Evolutionary conservation across 1,140 invertebrate species (phyloP), one percentile per base, ranked within the genome.

Genomic region (Drosophila ohnishii): DNA sequence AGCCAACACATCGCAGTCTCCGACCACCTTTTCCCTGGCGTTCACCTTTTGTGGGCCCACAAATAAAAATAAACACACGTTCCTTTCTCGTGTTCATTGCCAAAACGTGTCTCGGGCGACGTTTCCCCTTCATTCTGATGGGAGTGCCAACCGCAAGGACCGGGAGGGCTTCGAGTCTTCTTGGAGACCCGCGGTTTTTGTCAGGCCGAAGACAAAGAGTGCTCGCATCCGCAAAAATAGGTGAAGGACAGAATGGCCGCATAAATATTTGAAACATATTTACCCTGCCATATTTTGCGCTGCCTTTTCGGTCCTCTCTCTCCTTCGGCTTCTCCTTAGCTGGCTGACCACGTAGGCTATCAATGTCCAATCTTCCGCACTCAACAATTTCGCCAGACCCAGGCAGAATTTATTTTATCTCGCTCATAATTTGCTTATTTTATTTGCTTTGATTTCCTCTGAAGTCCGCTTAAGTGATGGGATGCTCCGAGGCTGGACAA

Each of bases 261-360:
- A 83, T 83, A 83, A 84, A 83, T 84, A 84, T 84, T 84, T 83
- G 48, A 83, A 83, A 79, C 80, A 79, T 83, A 80, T 82, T 82
- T 78, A 62, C 75, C 50, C 69, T 62, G 74, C 62, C 67, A 81
- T 73, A 77, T 42, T 45, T 64, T 42, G 35, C 4, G 14, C 8
- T 37, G 51, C 9, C 51, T 55, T 37, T 37, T 37, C 2, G 32
- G 16, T 37, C 32, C 16, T 35, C 40, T 42, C 16, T 22, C 50
- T 11, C 14, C 14, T 32, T 35, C 10, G 37, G 14, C 37, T n/a
- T 51, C 65, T 58, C 60, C 9, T 55, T 37, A 48, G 63, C 72
- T 60, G 78, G 55, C 79, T 78, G 80, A 75, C 80, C 80, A 83
- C 79, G 75, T 82, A 75, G 70, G 80, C 79, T 83, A 83, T 83